Base-by-base conservation (phyloP, 1,140 invertebrate species). In the Panulirus ornatus region DNA sequence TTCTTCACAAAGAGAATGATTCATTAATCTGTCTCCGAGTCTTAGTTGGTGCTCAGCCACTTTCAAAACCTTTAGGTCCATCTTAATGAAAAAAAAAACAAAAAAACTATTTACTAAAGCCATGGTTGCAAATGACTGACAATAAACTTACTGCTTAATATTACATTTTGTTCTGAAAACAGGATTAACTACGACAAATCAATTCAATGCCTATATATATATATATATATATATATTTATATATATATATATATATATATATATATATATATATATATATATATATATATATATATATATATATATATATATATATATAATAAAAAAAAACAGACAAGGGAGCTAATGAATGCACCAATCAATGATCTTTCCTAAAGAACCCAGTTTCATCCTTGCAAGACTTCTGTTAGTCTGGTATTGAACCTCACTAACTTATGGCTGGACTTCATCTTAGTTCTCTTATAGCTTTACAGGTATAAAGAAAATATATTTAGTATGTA, bases 401-500 rank as follows among this genome's bases (percentile, higher is more conserved):
- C n/a, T 27, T 66, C 58, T 27, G 22, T 30, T 22, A 5, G 27
- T 66, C 58, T 66, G n/a, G 27, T 30, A 30, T 66, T 66, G 11
- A 58, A 58, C 16, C 22, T 22, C 54, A n/a, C 22, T 58, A 58
- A 58, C 22, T 58, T 58, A 58, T 19, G 54, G 54, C 54, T 58
- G 54, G 42, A 51, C 30, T 47, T 44, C 40, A 44, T 71, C 38
- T 36, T 70, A 70, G 30, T 44, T 70, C 16, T 84, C 63, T 42
- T 54, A 75, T 82, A 36, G n/a, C 44, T 85, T 66, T 85, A 85
- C 63, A 85, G 42, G 58, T 85, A 85, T 71, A 85, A n/a, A 83
- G 63, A 85, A 85, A 71, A 85, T 85, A 85, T 75, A 73, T 71
- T 85, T 63, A 71, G 42, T 85, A 51, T 85, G 75, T 42, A 85